Base-by-base conservation (phyloP, 37 sponge, comb jelly and placozoan genomes). In the Tethya wilhelma region DNA sequence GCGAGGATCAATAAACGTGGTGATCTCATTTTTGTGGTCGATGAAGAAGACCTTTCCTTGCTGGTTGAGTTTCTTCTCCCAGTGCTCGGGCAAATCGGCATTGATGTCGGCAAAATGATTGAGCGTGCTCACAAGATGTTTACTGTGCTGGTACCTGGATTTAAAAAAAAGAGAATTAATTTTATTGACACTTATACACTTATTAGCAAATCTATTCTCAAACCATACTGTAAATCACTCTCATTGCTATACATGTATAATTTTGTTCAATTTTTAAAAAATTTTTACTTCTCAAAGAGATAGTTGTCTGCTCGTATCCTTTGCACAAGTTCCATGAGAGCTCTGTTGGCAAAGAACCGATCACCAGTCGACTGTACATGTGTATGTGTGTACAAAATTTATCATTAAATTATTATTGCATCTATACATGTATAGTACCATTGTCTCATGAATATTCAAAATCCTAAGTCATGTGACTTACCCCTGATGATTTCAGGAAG, bases 1-100 rank as follows among this genome's bases (percentile, higher is more conserved):
- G 20, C 96, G 87, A 40, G 96, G 96, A 65, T 96, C 96, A 55
- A 96, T 83, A 75, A 90, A 96, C 11, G 96, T 81, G 26, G 94
- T 93, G 26, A 87, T 20, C 33, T 78, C 42, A 7, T 79, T 71
- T 31, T 70, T 41, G 69, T 96, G 96, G 75, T 96, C 88, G n/a
- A 96, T 86, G 71, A 87, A 94, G 73, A 94, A 94, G 3, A 68
- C 78, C 95, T 94, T 87, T 32, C 92, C 92, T 39, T 92, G 69
- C 39, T 68, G 73, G 84, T 84, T 92, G 11, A 94, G 83, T 73
- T 94, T 94, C 72, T 75, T 90, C 80, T 94, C 94, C 94, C 94
- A 94, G 9, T 70, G 88, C 0, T 79, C 45, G 0, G 94, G 94
- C 22, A 94, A 64, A 37, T 90, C 90, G 2, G 83, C 81, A 20